phyloP scores from a whole-genome alignment of 2,113 vertebrate species.

The Heteronetta atricapilla region DNA sequence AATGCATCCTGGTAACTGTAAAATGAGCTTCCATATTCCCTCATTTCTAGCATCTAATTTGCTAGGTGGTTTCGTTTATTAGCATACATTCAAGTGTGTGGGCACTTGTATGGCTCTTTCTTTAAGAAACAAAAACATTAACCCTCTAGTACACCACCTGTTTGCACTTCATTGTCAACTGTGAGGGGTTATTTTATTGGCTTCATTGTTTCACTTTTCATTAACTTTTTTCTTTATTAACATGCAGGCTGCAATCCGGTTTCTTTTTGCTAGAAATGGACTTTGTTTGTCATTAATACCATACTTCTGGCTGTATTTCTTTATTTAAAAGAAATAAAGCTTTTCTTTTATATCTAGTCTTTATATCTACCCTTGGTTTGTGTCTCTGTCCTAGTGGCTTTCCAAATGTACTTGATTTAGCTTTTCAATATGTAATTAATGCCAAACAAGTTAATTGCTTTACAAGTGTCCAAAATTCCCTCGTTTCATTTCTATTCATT shows the following conservation, averaged over 20 bases:
- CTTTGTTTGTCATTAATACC: conserved; percentile 74
- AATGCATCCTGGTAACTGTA: conserved; percentile 49
- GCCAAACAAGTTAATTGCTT: conserved; percentile 87
- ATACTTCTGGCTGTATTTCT: conserved; percentile 61
- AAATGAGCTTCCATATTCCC: conserved; percentile 53
- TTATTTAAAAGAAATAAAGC: conserved; percentile 72
- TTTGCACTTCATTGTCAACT: conserved; percentile 75
- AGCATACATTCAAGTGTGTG: conserved; percentile 42
- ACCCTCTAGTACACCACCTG: conserved; percentile 73
- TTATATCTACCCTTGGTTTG: conserved; percentile 73
- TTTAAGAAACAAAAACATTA: conserved; percentile 71
- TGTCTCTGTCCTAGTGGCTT: conserved; percentile 71
- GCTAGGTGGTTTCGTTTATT: conserved; percentile 62
- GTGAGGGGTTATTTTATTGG: conserved; percentile 53
- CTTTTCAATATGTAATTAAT: conserved; percentile 88
- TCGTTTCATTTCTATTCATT: conserved; percentile 82
- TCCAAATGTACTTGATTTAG: conserved; percentile 89
- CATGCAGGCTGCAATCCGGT: conserved; percentile 50
- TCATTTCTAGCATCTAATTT: conserved; percentile 53
- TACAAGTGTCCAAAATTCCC: conserved; percentile 85
- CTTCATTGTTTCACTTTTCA: conserved; percentile 62
- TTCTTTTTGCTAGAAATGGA: conserved; percentile 61
- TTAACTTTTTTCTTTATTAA: conserved; percentile 65
- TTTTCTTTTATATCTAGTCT: conserved; percentile 68
- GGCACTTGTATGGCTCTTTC: conserved; percentile 46